Conservation (phyloP, 2,888 invertebrate species). For the Lasioglossum vierecki region DNA sequence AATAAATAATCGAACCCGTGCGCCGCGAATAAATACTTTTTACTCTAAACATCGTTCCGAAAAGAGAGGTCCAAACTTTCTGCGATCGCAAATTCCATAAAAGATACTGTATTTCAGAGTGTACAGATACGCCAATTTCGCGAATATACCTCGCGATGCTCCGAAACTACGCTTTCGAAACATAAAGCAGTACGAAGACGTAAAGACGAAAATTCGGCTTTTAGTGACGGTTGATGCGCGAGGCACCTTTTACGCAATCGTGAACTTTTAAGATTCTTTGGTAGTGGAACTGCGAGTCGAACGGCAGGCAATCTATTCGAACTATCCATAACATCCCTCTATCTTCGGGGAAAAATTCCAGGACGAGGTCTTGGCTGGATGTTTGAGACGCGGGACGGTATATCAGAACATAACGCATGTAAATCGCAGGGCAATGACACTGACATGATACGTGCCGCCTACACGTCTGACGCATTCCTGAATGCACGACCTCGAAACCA, state of each 20-base stretch:
- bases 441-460: slow-evolving; percentile 70
- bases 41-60: not conserved
- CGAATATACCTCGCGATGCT: not conserved
- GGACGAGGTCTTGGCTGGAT: slow-evolving; percentile 32
- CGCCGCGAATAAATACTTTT: no score
- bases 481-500: slow-evolving; percentile 50
- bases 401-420: slow-evolving; percentile 71
- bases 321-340: not conserved
- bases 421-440: slow-evolving; percentile 71
- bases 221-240: not conserved
- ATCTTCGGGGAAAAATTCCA: not conserved
- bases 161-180: not conserved
- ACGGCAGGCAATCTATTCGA: not conserved
- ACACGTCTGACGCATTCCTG: slow-evolving; percentile 64
- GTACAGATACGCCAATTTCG: not conserved
- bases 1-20: no score
- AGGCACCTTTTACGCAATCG: not conserved
- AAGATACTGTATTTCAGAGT: not conserved
- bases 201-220: not conserved
- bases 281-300: not conserved
- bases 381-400: slow-evolving; percentile 47
- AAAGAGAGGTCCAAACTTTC: not conserved
- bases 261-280: not conserved
- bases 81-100: not conserved
- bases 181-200: not conserved